phyloP scores from a whole-genome alignment of 2,113 vertebrate genomes.

The Cryptotis parvus region DNA sequence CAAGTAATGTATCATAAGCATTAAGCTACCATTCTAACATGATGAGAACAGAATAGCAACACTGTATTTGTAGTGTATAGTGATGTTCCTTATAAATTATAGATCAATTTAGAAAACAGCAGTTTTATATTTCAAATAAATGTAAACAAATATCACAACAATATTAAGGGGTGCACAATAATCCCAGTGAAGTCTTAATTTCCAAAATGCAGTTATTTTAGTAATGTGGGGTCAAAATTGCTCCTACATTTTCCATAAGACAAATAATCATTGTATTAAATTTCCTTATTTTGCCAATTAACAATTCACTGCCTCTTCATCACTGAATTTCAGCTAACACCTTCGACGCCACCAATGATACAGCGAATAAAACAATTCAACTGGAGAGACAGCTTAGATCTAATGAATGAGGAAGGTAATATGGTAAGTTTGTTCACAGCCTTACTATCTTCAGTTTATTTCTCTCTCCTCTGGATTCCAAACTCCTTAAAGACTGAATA shows the following conservation, averaged over 20 bases:
- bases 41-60: slow-evolving; percentile 38
- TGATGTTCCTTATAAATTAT: slow-evolving; percentile 53
- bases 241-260: background rate
- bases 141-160: slow-evolving; percentile 36
- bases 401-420: background rate
- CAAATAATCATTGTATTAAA: background rate
- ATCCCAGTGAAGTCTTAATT: slow-evolving; percentile 22
- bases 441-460: background rate
- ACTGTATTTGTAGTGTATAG: slow-evolving; percentile 58
- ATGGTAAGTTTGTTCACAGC: rapidly evolving
- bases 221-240: background rate
- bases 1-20: slow-evolving; percentile 47
- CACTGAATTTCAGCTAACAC: background rate
- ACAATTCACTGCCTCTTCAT: background rate
- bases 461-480: background rate
- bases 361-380: background rate
- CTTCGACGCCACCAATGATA: background rate
- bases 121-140: slow-evolving; percentile 70
- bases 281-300: background rate
- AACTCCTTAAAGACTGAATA: background rate
- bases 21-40: slow-evolving; percentile 36
- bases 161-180: background rate
- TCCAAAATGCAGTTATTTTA: background rate
- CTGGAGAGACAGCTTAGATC: background rate
- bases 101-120: slow-evolving; percentile 67